Base-by-base conservation (phyloP, 2,113 vertebrate species). In the Ellobius talpinus region DNA sequence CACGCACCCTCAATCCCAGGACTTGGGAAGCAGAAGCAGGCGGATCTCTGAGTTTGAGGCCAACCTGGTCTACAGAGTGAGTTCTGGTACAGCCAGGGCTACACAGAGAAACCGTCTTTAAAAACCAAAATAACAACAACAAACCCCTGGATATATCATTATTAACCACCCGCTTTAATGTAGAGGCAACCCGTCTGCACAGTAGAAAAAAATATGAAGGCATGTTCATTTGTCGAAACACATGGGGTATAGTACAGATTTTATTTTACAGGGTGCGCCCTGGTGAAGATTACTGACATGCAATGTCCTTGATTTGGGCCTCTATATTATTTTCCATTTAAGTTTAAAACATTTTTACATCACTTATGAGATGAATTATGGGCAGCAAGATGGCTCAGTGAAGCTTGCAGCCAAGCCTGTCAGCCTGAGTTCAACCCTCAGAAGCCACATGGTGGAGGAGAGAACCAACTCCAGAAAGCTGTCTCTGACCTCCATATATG, bases 291-390 rank as follows among this genome's bases (percentile, higher is more conserved):
- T 96, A 91, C 76, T 90, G 29, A 86, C 81, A 17, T 82, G 76
- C 77, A 92, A 88, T 65, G 86, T 47, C 94, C 97, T 77, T 92
- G 95, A 92, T 89, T 97, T 93, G 78, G 94, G 63, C 96, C 95
- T 91, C 91, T 84, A 89, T 94, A 82, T 85, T 78, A 89, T 90
- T 94, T 95, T 96, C 87, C 45, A 95, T 11, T 52, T 95, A 55
- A 55, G 58, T 81, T 97, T 81, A 94, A 95, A 97, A 97, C 42
- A 97, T 72, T 85, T 96, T 23, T 88, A 66, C 68, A 96, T 66
- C 95, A 88, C 61, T 97, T 95, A 97, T 93, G 97, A 39, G 91
- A 98, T 97, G 98, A 95, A 72, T 29, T 81, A 82, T n/a, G 55
- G 26, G 24, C 23, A 33, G 33, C 76, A 58, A 65, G 65, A 82